Evolutionary conservation across 1,140 invertebrate genomes (phyloP).

Genomic region (Trialeurodes vaporariorum): DNA sequence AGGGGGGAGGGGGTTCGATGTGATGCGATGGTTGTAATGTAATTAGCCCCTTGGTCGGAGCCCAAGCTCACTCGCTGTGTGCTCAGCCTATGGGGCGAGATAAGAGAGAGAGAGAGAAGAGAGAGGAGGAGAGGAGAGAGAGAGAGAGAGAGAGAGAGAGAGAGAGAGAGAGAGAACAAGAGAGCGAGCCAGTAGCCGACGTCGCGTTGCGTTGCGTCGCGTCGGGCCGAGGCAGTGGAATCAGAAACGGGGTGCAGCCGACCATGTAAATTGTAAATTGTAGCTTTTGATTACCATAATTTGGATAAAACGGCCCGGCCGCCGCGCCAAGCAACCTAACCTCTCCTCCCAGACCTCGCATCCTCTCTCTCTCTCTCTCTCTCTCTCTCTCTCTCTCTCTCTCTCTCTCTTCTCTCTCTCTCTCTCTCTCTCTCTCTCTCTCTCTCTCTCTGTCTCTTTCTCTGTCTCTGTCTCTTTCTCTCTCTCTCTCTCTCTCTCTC

Average conservation of each 20-base stretch:
- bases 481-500: no score
- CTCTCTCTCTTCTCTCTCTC: no score
- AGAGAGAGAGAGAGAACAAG: background rate
- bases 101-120: background rate
- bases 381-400: no score
- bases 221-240: background rate
- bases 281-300: background rate
- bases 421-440: no score
- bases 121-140: background rate
- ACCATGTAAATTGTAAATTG: slow-evolving; percentile 1
- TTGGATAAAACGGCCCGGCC: background rate
- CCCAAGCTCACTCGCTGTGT: background rate
- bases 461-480: no score
- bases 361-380: no score
- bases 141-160: no score
- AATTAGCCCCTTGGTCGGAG: background rate
- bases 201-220: no score
- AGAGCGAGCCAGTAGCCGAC: background rate
- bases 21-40: background rate
- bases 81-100: background rate
- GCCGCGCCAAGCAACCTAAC: no score
- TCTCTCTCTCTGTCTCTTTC: no score
- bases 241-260: background rate
- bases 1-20: no score
- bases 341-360: no score